Evolutionary conservation across 1,140 invertebrate genomes (phyloP).

Genomic region (Oedothorax gibbosus): DNA sequence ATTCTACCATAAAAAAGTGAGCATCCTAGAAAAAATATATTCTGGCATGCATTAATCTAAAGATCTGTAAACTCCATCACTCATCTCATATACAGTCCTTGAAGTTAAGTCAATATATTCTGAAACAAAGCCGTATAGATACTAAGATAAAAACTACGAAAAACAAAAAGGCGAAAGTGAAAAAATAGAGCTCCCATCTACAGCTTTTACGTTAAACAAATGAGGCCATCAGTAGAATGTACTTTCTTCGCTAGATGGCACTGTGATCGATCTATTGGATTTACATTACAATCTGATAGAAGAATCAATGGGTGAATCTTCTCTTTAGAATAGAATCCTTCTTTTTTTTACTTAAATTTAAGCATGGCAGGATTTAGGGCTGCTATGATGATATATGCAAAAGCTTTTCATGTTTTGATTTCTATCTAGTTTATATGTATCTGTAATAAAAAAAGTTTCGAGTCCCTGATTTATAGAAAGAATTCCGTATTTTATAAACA

Average conservation of each 20-base stretch:
- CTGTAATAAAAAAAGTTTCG: constrained; percentile 19
- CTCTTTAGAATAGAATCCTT: neutral
- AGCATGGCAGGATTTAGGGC: constrained; percentile 38
- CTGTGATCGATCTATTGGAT: constrained; percentile 52
- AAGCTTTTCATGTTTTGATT: constrained; percentile 29
- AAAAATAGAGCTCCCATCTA: constrained; percentile 28
- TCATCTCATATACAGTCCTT: constrained; percentile 31
- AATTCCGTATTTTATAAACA: constrained; percentile 2
- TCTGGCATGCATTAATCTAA: constrained; percentile 44
- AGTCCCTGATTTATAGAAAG: constrained; percentile 19
- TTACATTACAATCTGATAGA: constrained; percentile 56
- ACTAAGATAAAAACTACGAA: neutral
- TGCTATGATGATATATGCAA: constrained; percentile 54
- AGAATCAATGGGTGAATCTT: constrained; percentile 51
- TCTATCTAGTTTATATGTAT: constrained; percentile 18
- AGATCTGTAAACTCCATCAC: constrained; percentile 14
- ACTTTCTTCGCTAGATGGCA: constrained; percentile 50
- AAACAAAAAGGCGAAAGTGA: constrained; percentile 5
- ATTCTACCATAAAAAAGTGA: no score
- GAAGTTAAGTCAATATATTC: constrained; percentile 55
- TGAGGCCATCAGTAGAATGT: constrained; percentile 56
- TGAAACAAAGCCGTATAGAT: constrained; percentile 34
- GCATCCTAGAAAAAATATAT: no score
- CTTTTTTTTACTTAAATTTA: constrained; percentile 23
- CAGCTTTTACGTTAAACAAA: constrained; percentile 52